Evolutionary conservation across 2,113 vertebrate species (phyloP), one percentile per base, ranked within the genome.

Genomic region (Cynoglossus semilaevis): DNA sequence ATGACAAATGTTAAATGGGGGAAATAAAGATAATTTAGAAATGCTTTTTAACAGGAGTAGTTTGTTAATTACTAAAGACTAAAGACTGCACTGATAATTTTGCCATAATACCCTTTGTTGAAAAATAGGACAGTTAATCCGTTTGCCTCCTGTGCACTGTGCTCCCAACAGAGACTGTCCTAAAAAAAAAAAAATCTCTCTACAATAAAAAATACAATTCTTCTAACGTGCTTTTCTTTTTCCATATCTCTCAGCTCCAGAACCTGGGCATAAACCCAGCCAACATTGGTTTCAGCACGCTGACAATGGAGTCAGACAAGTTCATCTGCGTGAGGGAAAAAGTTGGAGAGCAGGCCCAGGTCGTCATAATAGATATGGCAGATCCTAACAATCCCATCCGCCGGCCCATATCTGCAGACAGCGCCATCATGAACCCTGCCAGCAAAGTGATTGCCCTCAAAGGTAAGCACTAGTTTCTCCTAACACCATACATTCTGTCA

Each of bases 301-400:
- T 99, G 17, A 99, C 97, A 5, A 99, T 99, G 97, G 97, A 99
- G 89, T 99, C 97, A 2, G 97, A 99, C 84, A 99, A 99, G 87
- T 99, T 99, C 88, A 99, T 99, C 90, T 99, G 97, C 60, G 94
- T 99, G 61, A 89, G 97, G 76, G 97, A 99, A 88, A 99, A 99
- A 82, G 97, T 99, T 13, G 97, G 97, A 29, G 97, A 99, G 55
- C 97, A 99, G 80, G 96, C 96, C 47, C 97, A 99, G 70, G 97
- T 99, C 71, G 97, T 99, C 74, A 99, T 99, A 86, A 99, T 99
- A 67, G 96, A 99, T 74, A 91, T 99, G 95, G 97, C 94, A 4
- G 96, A 99, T 72, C 94, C 97, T 57, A 98, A 93, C 88, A 98
- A 94, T 75, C 97, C 97, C 40, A 99, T 98, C 81, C 94, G 97